These are phyloP conservation scores for Premnoplex brunnescens DNA, from an alignment of 2,797 vertebrate species.

Conservation along the genomic window DNA sequence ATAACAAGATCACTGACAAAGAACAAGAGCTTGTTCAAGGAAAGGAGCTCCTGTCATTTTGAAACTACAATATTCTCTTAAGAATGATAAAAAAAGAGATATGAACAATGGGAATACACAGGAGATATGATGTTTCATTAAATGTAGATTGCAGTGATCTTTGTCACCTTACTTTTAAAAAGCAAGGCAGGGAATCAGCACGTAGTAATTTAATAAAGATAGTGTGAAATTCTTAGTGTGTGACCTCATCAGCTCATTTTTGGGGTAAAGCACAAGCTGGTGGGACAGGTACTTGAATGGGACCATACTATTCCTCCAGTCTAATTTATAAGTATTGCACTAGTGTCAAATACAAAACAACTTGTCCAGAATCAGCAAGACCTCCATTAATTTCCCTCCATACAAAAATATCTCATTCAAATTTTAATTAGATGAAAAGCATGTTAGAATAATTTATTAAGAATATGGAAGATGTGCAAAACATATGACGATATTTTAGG, in stretches of 20 bases:
- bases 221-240: not conserved
- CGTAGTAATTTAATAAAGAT: not conserved
- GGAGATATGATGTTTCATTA: constrained; percentile 41
- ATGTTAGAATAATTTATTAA: not conserved
- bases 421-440: not conserved
- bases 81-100: not conserved
- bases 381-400: not conserved
- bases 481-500: constrained; percentile 14
- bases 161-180: constrained; percentile 35
- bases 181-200: not conserved
- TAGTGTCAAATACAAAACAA: not conserved
- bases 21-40: not conserved
- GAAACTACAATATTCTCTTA: constrained; percentile 5
- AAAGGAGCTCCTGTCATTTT: not conserved
- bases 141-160: constrained; percentile 39
- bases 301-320: not conserved
- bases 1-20: not conserved
- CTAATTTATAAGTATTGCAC: not conserved
- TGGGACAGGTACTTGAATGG: not conserved
- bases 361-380: not conserved
- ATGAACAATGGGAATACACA: not conserved
- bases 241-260: not conserved
- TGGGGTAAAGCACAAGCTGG: not conserved
- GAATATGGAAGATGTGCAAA: not conserved
- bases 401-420: not conserved